Percentiles rank a stretch among this genome's conserved stretches.
phyloP scores from a whole-genome alignment of 2,797 vertebrate genomes.

The Notolepis coatsorum region DNA sequence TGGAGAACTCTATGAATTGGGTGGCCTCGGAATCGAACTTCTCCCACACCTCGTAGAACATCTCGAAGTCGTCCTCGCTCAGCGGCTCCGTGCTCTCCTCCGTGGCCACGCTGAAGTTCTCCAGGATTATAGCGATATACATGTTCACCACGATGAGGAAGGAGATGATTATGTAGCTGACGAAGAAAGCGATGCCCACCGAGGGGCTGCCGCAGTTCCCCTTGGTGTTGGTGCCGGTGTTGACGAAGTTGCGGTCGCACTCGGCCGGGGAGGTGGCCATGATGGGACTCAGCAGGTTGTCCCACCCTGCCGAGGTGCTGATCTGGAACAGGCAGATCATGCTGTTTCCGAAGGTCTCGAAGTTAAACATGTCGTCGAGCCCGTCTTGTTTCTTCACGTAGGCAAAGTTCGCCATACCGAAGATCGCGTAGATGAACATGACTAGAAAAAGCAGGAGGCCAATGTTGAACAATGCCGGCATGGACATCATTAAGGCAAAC shows the following conservation, averaged over 20 bases:
- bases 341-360: constrained; percentile 98
- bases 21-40: constrained; percentile 96
- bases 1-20: constrained; percentile 96
- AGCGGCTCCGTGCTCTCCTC: constrained; percentile 98
- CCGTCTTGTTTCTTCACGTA: constrained; percentile 94
- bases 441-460: constrained; percentile 97
- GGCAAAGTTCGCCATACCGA: constrained; percentile 98
- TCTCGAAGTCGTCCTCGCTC: constrained; percentile 98
- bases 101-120: constrained; percentile 99
- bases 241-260: constrained; percentile 85
- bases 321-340: constrained; percentile 99
- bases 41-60: constrained; percentile 99
- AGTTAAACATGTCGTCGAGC: constrained; percentile 98
- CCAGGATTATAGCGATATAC: constrained; percentile 99
- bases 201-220: constrained; percentile 96
- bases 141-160: constrained; percentile 99
- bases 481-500: constrained; percentile 99
- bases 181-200: constrained; percentile 96
- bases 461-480: constrained; percentile 97
- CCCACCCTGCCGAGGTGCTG: constrained; percentile 97
- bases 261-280: constrained; percentile 91
- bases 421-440: constrained; percentile 99
- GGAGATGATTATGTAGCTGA: constrained; percentile 98
- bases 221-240: constrained; percentile 88
- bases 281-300: constrained; percentile 95